Base-by-base conservation (phyloP, 2,113 vertebrate genomes). In the Arenaria interpres region DNA sequence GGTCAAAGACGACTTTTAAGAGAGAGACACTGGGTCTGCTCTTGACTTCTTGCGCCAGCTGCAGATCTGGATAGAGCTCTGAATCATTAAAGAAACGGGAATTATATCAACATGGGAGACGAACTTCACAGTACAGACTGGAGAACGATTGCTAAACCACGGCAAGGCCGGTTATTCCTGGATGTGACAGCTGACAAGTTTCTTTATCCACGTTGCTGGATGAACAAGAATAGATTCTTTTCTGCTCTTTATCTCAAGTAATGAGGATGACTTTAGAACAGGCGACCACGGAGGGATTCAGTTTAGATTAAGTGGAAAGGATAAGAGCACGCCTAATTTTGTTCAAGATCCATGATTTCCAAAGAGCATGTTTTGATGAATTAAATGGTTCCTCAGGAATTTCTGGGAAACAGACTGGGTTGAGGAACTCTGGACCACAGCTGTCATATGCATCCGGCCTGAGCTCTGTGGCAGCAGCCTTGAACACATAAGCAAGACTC, bases 131-230 rank as follows among this genome's bases (percentile, higher is more conserved):
- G 73, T 87, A 67, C n/a, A 84, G 69, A 87, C 0, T 75, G 69
- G 39, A 85, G 60, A 96, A 89, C 56, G 89, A 96, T 91, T 39
- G 72, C 66, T 64, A 81, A 91, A 77, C 50, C 78, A 67, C 2
- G 20, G 93, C 37, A 90, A 93, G 64, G 95, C 68, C 68, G 78
- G 83, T 90, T 84, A 92, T 54, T 91, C 57, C 71, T 88, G 81
- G 51, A 91, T 48, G 21, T 64, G 80, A 92, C 76, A 92, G 68
- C 56, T 95, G 76, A 84, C 43, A 75, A 81, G 59, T 68, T 92
- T 39, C 86, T 94, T 92, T 92, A 91, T 60, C 76, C 51, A 48
- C 2, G 2, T 3, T 96, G 64, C 23, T 64, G 68, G 80, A 86
- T 30, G 68, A 92, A 75, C 60, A 84, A 92, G 63, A 88, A 83